phyloP scores from a whole-genome alignment of 2,797 vertebrate genomes.

The Salmo trutta region DNA sequence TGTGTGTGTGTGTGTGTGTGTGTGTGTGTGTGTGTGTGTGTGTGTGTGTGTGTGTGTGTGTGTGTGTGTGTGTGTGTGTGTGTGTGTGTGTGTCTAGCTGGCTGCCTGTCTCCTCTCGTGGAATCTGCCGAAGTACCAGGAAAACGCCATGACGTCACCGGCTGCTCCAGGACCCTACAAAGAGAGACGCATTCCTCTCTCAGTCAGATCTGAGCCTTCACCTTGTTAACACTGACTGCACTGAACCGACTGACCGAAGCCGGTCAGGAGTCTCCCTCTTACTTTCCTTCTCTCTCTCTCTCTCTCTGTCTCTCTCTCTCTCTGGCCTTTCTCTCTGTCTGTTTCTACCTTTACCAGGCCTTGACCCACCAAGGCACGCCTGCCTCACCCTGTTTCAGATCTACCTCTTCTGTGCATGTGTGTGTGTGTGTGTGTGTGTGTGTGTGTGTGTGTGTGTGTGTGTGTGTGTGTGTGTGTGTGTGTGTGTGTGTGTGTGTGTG shows the following conservation, averaged over 20 bases:
- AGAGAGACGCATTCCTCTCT: conserved; percentile 22
- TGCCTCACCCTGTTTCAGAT: conserved; percentile 14
- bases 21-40: background rate
- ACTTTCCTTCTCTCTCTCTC: conserved; percentile 18
- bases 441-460: background rate
- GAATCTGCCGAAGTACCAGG: conserved; percentile 58
- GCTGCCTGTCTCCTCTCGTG: conserved; percentile 15
- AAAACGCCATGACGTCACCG: conserved; percentile 59
- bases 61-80: background rate
- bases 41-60: background rate
- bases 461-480: background rate
- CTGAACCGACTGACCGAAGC: conserved; percentile 51
- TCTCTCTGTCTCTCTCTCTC: background rate
- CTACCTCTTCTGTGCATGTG: conserved; percentile 5
- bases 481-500: conserved; percentile 13
- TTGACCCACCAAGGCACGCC: conserved; percentile 21
- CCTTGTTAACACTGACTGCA: conserved; percentile 46
- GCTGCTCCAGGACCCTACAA: conserved; percentile 42
- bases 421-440: conserved; percentile 10
- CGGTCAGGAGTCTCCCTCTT: conserved; percentile 22
- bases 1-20: conserved; percentile 1
- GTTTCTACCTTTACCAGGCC: conserved; percentile 5
- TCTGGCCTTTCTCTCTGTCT: too few relatives aligned
- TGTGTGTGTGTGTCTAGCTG: too few relatives aligned
- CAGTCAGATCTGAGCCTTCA: conserved; percentile 30